Percentiles rank a stretch among this genome's conserved stretches.
These are phyloP conservation scores for Peromyscus maniculatus DNA, from an alignment of 2,113 vertebrate species.

Conservation along the genomic window DNA sequence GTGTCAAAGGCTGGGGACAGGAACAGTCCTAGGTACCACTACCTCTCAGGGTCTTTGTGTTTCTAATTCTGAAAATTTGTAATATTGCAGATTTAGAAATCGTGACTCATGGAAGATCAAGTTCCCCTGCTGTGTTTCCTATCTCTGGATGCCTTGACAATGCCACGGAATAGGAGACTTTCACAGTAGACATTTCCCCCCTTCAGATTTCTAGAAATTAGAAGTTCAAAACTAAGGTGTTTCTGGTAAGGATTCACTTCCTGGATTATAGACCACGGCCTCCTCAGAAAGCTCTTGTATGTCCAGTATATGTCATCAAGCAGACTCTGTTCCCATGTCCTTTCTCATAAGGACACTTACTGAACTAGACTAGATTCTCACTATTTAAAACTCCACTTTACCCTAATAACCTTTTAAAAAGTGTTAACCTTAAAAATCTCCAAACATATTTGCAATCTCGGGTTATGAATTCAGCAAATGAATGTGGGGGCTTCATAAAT, in stretches of 20 bases:
- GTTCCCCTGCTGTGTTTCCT: not conserved
- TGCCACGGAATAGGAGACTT: not conserved
- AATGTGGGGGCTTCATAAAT: not conserved
- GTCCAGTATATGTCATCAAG: not conserved
- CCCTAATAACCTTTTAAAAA: not conserved
- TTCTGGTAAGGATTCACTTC: not conserved
- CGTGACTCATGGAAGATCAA: not conserved
- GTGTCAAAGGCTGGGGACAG: not conserved
- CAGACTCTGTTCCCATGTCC: not conserved
- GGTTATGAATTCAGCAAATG: not conserved
- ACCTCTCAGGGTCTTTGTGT: not conserved
- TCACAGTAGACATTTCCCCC: not conserved
- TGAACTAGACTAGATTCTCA: not conserved
- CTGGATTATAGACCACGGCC: not conserved
- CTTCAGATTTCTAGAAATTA: not conserved
- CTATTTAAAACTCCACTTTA: not conserved
- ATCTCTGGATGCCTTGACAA: not conserved
- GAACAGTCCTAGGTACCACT: not conserved
- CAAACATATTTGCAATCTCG: not conserved
- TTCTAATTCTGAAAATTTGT: not conserved
- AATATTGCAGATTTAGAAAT: not conserved
- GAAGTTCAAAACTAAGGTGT: not conserved
- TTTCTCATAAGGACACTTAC: not conserved
- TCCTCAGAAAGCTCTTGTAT: not conserved
- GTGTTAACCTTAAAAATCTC: not conserved